phyloP scores from a whole-genome alignment of 2,113 vertebrate genomes.

The Pangasianodon gigas region DNA sequence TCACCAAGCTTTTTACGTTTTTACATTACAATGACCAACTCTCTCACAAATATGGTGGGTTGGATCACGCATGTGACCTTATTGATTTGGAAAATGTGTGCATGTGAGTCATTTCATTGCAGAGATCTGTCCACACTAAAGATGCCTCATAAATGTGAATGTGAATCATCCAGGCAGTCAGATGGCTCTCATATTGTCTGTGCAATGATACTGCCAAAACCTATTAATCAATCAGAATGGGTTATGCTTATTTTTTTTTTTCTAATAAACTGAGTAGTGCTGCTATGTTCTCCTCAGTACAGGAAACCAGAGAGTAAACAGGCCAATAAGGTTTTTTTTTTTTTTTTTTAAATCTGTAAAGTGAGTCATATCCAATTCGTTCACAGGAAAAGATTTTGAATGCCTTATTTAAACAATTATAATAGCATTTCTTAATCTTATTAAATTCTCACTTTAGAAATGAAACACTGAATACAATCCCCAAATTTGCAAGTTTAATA shows the following conservation, averaged over 20 bases:
- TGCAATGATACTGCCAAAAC: background rate
- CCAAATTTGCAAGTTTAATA: background rate
- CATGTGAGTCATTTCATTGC: slow-evolving; percentile 5
- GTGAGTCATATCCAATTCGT: background rate
- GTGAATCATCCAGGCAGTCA: background rate
- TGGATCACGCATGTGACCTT: background rate
- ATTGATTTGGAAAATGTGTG: background rate
- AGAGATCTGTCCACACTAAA: background rate
- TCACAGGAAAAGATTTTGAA: background rate
- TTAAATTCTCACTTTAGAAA: background rate
- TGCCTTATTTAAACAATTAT: background rate
- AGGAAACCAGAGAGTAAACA: background rate
- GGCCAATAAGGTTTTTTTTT: background rate
- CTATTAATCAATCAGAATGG: background rate
- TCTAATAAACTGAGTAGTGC: background rate
- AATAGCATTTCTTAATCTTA: background rate
- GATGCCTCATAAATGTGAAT: background rate
- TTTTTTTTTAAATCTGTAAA: background rate
- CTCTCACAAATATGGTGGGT: background rate
- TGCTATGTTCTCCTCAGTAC: background rate
- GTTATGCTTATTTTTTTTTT: background rate
- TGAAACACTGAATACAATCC: background rate
- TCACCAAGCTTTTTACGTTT: background rate
- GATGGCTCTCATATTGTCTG: background rate
- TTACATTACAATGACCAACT: background rate